Evolutionary conservation across 2,797 vertebrate genomes (phyloP).

Genomic region (Chelonia mydas): DNA sequence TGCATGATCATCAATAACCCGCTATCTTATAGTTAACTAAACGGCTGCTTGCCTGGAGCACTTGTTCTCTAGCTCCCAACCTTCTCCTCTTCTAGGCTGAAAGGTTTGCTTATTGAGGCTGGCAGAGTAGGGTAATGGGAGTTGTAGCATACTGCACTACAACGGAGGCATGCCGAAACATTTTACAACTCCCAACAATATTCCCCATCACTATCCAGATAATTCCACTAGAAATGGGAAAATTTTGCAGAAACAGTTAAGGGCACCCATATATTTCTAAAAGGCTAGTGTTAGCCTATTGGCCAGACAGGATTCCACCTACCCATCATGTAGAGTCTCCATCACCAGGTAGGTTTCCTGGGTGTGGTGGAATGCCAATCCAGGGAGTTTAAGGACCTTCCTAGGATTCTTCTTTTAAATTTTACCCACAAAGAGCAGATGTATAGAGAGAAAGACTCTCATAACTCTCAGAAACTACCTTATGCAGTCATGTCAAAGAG

Average conservation of each 20-base stretch:
- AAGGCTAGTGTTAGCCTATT: no score
- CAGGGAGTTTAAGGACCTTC: background rate
- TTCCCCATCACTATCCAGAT: background rate
- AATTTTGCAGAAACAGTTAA: background rate
- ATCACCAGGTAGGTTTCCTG: background rate
- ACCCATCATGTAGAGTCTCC: background rate
- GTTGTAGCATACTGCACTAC: background rate
- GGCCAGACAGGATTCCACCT: background rate
- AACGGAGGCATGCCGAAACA: background rate
- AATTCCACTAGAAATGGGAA: background rate
- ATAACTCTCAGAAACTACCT: background rate
- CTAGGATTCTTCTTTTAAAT: background rate
- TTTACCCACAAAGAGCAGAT: background rate
- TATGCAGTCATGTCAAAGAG: background rate
- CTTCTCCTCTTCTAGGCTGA: conserved; percentile 14
- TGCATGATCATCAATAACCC: background rate
- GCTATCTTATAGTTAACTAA: background rate
- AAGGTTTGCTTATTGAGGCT: conserved; percentile 29
- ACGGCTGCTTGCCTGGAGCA: conserved; percentile 34
- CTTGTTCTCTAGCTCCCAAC: conserved; percentile 29
- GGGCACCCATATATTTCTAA: background rate
- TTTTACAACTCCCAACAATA: background rate
- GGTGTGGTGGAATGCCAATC: background rate
- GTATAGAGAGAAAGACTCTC: background rate
- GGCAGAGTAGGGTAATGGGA: background rate